These are phyloP conservation scores for Loriculus beryllinus DNA, from an alignment of 2,797 vertebrate genomes.

Conservation along the genomic window DNA sequence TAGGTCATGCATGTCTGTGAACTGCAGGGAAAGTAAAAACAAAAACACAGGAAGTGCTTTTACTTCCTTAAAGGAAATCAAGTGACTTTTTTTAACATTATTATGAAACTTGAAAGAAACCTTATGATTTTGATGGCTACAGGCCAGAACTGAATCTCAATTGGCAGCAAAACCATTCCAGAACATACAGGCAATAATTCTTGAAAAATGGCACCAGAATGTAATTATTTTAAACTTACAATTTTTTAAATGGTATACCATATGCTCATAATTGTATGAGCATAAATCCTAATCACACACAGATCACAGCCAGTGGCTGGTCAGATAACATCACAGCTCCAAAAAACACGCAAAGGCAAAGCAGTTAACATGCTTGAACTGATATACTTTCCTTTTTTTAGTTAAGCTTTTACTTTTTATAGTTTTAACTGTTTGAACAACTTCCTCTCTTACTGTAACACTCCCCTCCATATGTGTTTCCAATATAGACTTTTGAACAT, in stretches of 20 bases:
- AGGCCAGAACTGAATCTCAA: conserved; percentile 4
- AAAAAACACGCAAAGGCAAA: neutral
- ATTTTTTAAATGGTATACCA: neutral
- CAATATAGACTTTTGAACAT: neutral
- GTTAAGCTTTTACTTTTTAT: neutral
- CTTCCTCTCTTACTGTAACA: neutral
- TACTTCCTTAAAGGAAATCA: conserved; percentile 37
- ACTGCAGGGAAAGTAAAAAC: conserved; percentile 33
- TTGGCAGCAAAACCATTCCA: neutral
- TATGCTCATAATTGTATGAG: neutral
- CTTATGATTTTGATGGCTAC: conserved; percentile 11
- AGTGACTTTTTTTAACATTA: conserved; percentile 1
- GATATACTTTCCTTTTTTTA: neutral
- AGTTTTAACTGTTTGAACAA: neutral
- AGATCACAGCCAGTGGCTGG: neutral
- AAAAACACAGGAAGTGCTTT: conserved; percentile 40
- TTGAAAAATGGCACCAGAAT: neutral
- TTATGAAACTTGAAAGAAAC: conserved; percentile 27
- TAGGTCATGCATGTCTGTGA: neutral
- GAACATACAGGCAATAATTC: neutral
- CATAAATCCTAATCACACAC: neutral
- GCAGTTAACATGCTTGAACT: accelerated
- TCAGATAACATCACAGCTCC: neutral
- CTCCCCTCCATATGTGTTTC: neutral
- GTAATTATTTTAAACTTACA: conserved; percentile 1